These are phyloP conservation scores for Dasyprocta punctata DNA, from an alignment of 2,113 vertebrate species.

Conservation along the genomic window DNA sequence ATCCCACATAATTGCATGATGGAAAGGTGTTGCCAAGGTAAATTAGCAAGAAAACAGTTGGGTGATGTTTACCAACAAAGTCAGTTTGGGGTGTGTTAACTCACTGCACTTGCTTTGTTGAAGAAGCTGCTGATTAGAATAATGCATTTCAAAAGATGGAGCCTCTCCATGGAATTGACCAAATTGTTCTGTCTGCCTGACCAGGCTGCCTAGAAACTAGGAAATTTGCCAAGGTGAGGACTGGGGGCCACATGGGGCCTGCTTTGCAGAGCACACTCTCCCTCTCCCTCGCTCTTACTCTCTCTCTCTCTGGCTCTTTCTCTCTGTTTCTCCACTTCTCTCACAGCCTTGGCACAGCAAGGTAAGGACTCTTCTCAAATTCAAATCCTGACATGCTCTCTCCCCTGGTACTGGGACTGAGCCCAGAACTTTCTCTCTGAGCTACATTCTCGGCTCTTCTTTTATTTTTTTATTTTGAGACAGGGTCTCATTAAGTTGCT, in stretches of 20 bases:
- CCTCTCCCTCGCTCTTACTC: neutral
- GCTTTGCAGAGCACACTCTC: neutral
- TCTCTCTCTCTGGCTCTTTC: neutral
- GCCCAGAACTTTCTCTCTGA: neutral
- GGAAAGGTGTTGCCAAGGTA: constrained; percentile 78
- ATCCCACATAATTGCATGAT: constrained; percentile 64
- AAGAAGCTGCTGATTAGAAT: neutral
- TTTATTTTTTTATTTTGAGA: neutral
- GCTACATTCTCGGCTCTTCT: neutral
- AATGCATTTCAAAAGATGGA: neutral
- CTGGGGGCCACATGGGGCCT: neutral
- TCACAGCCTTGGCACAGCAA: neutral
- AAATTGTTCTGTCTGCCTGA: neutral
- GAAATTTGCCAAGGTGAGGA: neutral
- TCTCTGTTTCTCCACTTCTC: neutral
- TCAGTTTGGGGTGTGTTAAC: constrained; percentile 45
- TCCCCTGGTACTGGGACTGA: neutral
- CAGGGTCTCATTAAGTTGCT: neutral
- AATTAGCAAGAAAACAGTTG: constrained; percentile 80
- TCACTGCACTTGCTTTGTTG: neutral
- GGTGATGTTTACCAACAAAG: constrained; percentile 77
- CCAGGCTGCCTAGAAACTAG: neutral
- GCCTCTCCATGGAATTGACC: neutral
- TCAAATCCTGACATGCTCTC: neutral
- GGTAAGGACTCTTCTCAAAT: neutral